Conservation (phyloP, 2,113 vertebrate species). For the Corydoras sp. region DNA sequence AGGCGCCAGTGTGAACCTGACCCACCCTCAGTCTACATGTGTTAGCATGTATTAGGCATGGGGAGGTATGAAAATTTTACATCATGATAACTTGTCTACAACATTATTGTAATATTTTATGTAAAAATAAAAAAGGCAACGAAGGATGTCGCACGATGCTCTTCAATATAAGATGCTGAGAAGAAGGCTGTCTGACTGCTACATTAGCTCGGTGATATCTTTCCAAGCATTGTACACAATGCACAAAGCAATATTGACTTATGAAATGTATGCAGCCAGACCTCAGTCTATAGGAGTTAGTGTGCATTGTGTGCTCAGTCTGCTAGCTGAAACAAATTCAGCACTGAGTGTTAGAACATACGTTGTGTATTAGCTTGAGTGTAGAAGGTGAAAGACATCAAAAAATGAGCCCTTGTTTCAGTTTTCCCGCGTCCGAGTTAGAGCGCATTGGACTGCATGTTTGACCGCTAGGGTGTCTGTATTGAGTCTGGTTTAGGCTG, state of each 20-base stretch:
- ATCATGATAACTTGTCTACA: not conserved
- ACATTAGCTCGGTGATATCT: not conserved
- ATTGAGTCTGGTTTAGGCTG: conserved; percentile 68
- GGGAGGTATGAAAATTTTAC: not conserved
- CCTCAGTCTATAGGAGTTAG: conserved; percentile 7
- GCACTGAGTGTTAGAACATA: conserved; percentile 14
- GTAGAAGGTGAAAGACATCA: conserved; percentile 12
- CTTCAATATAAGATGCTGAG: too few relatives aligned
- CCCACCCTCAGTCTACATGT: not conserved
- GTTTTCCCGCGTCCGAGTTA: too few relatives aligned
- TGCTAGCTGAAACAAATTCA: not conserved
- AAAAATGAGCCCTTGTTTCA: conserved; percentile 11
- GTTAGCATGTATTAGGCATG: conserved; percentile 3
- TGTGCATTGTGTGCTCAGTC: not conserved
- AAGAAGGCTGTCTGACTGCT: too few relatives aligned
- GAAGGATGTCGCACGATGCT: too few relatives aligned
- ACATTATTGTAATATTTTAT: not conserved
- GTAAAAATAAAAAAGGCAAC: too few relatives aligned
- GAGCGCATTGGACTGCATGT: too few relatives aligned
- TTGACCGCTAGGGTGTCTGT: too few relatives aligned
- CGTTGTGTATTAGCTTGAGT: conserved; percentile 4
- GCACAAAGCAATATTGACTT: conserved; percentile 12
- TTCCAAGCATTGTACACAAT: conserved; percentile 7
- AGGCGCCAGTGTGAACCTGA: conserved; percentile 10
- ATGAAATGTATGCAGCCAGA: not conserved